Base-by-base conservation (phyloP, 2,113 vertebrate genomes). In the Nothobranchius furzeri region DNA sequence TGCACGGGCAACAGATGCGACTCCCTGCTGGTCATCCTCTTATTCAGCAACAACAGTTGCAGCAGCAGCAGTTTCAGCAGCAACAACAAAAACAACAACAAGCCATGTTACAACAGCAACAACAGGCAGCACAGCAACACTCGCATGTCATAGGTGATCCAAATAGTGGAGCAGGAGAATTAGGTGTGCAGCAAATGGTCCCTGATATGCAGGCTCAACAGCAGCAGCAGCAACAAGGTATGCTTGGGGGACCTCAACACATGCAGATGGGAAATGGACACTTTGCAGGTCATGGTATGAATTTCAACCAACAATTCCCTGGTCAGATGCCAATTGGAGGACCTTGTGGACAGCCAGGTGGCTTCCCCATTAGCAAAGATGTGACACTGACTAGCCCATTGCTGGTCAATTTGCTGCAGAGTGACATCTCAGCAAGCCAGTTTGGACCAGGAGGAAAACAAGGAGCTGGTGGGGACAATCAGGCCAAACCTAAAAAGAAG, bases 381-480 rank as follows among this genome's bases (percentile, higher is more conserved):
- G 97, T 99, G 64, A 99, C 97, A 0, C 85, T 99, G 83, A 99
- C 97, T 13, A 99, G 98, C 53, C 97, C 97, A 0, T 89, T 99
- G 61, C 91, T 99, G 76, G 98, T 99, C 77, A 99, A 99, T 89
- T 92, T 99, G 59, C 89, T 99, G 15, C 98, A 99, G 77, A 99
- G 97, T 15, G 98, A 99, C 77, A 99, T 99, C 83, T 98, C 98
- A 52, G 96, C 98, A 15, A 95, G 95, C 76, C 97, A 99, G 91
- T 99, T 99, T 84, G 97, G 96, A 47, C 95, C 96, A 61, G 96
- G 95, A 87, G 98, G 90, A 89, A 99, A 99, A 82, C 96, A 97
- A 70, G 96, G 94, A 65, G 55, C 91, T 25, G 89, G 88, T 12
- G 91, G 80, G 2, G 86, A 89, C 53, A 95, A 93, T 72, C 93